A percentile compares a stretch with the other conserved stretches of the same genome.
Conservation (phyloP, 2,113 vertebrate genomes). For the Apeltes quadracus region DNA sequence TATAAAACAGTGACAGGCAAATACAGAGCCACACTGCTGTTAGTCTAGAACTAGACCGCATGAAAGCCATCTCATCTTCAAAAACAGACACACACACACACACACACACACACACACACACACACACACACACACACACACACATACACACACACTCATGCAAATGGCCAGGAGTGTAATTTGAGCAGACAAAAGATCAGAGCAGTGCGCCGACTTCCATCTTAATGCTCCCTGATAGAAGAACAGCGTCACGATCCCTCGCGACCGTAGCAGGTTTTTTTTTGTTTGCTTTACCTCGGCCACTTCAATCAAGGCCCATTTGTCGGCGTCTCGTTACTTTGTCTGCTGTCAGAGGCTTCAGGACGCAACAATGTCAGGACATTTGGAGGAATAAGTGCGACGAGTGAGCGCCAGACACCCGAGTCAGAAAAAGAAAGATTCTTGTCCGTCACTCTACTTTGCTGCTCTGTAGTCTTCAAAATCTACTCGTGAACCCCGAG, state of each 20-base stretch:
- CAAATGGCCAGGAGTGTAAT: slow-evolving; percentile 31
- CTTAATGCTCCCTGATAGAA: slow-evolving; percentile 67
- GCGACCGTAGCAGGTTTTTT: slow-evolving; percentile 49
- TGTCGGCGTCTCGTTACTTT: slow-evolving; percentile 36
- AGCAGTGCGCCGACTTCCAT: slow-evolving; percentile 32
- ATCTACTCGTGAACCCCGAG: neutral
- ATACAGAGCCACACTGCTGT: slow-evolving; percentile 18
- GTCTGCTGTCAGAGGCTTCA: slow-evolving; percentile 21
- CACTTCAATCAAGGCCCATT: slow-evolving; percentile 55
- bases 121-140: slow-evolving; percentile 1
- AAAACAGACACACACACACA: neutral
- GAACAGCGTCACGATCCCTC: slow-evolving; percentile 56
- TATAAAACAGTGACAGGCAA: slow-evolving; percentile 43
- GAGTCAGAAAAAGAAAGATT: neutral
- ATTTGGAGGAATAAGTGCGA: neutral
- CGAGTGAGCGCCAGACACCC: neutral
- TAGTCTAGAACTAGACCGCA: slow-evolving; percentile 29
- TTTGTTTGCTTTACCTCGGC: slow-evolving; percentile 33
- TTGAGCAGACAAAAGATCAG: slow-evolving; percentile 60
- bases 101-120: slow-evolving; percentile 7
- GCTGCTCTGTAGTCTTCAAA: neutral
- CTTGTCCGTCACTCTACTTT: neutral
- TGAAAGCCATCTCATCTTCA: slow-evolving; percentile 7
- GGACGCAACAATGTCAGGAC: slow-evolving; percentile 19
- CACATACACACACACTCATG: neutral